A percentile compares a stretch with the other conserved stretches of the same genome.
Conservation (phyloP, 1,140 invertebrate genomes). For the Bacillus rossius region DNA sequence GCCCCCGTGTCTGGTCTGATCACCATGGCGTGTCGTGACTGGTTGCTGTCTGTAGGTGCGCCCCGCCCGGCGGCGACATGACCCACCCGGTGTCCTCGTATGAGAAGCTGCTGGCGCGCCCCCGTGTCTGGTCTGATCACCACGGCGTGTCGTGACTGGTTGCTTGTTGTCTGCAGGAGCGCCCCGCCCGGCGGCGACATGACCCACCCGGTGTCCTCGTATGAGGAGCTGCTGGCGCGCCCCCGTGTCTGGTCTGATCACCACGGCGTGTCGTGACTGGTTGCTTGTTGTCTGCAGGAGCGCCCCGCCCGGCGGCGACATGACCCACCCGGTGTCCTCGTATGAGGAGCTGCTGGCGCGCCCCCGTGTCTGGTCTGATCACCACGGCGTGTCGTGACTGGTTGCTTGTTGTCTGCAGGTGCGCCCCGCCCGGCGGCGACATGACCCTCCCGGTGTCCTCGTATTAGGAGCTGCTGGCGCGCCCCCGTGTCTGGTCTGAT, state of each 20-base stretch:
- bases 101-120: conserved; percentile 47
- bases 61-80: conserved; percentile 32
- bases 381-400: too few species aligned
- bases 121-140: too few species aligned
- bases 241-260: too few species aligned
- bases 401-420: too few species aligned
- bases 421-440: conserved; percentile 11
- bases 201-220: conserved; percentile 48
- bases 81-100: conserved; percentile 49
- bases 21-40: too few species aligned
- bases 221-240: conserved; percentile 48
- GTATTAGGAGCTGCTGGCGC: conserved; percentile 47
- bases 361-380: too few species aligned
- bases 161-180: conserved; percentile 17
- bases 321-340: conserved; percentile 48
- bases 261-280: too few species aligned
- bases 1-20: too few species aligned
- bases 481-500: too few species aligned
- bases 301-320: conserved; percentile 22
- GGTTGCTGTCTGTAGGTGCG: too few species aligned
- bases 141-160: too few species aligned
- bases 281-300: too few species aligned
- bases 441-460: conserved; percentile 50
- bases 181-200: conserved; percentile 28
- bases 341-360: conserved; percentile 48